Base-by-base conservation (phyloP, 2,113 vertebrate genomes). In the Trematocara stigmaticum region DNA sequence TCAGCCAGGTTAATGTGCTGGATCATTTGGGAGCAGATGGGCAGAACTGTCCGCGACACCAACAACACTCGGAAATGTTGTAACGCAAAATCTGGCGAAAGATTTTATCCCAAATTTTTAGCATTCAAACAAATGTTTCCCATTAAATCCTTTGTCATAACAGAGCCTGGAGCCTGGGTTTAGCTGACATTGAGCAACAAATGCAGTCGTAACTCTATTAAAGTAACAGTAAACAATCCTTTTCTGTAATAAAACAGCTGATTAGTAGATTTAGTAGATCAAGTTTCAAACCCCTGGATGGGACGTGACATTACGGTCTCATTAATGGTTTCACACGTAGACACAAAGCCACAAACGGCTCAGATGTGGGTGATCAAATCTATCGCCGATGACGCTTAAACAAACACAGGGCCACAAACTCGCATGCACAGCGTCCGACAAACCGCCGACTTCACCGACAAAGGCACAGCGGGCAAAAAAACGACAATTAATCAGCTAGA, bases 1-100 rank as follows among this genome's bases (percentile, higher is more conserved):
- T 55, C 61, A 57, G 49, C 47, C 80, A 69, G 82, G 53, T 87
- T 52, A 45, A 71, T 64, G 34, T 26, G 51, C 66, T 71, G 91
- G 82, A 83, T 88, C 87, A 89, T 85, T 84, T 74, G 76, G 53
- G 84, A 83, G 49, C 55, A 12, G 69, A 59, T 10, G 61, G 52
- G 59, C 69, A 80, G 74, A 87, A 51, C 84, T 83, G 38, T 56
- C 71, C 84, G 66, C 23, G 40, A 71, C 76, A 31, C 79, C 6
- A 51, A 51, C 31, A 13, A 40, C 2, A 10, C 78, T 87, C 55
- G 42, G 61, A 56, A 79, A 31, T 49, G 83, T 87, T 79, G 12
- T 52, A 18, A 15, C 10, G 20, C 10, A 66, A 40, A 64, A 35
- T 61, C 9, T 64, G 59, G 5, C 1, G 4, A 66, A 66, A 66